Evolutionary conservation across 2,888 invertebrate species (phyloP).

Genomic region (Polylopha cassiicola): DNA sequence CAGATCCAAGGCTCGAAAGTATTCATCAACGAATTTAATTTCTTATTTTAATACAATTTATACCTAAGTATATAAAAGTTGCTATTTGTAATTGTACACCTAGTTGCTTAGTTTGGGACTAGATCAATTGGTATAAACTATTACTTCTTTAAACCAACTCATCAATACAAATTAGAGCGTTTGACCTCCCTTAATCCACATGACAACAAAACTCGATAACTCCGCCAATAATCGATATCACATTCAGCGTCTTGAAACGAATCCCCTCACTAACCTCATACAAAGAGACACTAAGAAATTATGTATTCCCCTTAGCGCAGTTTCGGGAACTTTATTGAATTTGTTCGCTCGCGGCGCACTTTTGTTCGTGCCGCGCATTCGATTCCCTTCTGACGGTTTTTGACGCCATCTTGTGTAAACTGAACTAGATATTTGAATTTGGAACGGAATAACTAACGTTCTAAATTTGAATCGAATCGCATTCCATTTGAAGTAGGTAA

Average conservation of each 20-base stretch:
- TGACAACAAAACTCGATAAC: not conserved
- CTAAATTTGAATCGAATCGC: too few species aligned
- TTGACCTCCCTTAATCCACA: not conserved
- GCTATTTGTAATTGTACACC: too few species aligned
- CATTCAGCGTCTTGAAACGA: constrained; percentile 11
- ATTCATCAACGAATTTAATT: too few species aligned
- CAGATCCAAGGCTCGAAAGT: too few species aligned
- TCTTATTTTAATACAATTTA: too few species aligned
- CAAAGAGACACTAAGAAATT: constrained; percentile 77
- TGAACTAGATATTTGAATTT: constrained; percentile 18
- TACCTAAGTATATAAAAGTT: too few species aligned
- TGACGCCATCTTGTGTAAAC: constrained; percentile 32
- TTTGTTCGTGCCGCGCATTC: constrained; percentile 59
- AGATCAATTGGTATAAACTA: too few species aligned
- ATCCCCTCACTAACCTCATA: constrained; percentile 48
- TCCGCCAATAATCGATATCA: constrained; percentile 14
- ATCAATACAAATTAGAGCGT: too few species aligned
- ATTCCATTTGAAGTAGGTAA: too few species aligned
- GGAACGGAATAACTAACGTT: constrained; percentile 13
- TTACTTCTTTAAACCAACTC: too few species aligned
- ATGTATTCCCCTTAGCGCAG: constrained; percentile 74
- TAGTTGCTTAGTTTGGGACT: too few species aligned
- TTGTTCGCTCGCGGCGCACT: constrained; percentile 70
- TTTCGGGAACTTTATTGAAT: constrained; percentile 74
- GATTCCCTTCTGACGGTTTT: constrained; percentile 27